Conservation (phyloP, 1,140 invertebrate species). For the Diorhabda sublineata region DNA sequence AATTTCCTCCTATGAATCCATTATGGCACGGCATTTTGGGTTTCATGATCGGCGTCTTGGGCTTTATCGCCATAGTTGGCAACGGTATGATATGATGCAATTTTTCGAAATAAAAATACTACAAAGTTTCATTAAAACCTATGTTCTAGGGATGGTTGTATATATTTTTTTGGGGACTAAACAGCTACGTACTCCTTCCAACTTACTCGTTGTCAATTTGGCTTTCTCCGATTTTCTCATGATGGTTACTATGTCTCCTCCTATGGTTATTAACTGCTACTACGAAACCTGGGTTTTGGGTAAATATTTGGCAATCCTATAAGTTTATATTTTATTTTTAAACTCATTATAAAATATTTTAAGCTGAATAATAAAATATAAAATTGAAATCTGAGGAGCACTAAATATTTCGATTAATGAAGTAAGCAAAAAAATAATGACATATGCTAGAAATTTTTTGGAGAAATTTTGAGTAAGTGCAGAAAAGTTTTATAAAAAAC, state of each 20-base stretch:
- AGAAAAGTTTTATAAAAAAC: no score
- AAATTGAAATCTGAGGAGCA: no score
- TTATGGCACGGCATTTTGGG: conserved; percentile 76
- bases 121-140: not conserved
- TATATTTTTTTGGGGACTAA: conserved; percentile 79
- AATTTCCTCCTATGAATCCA: conserved; percentile 72
- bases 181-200: conserved; percentile 74
- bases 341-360: no score
- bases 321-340: not conserved
- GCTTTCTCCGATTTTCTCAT: conserved; percentile 85
- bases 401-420: no score
- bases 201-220: conserved; percentile 79
- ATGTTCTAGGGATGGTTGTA: conserved; percentile 62
- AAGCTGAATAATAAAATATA: no score
- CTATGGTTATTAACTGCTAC: conserved; percentile 84
- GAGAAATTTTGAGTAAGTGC: no score
- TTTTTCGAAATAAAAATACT: no score
- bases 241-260: conserved; percentile 78
- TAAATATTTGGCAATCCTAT: conserved; percentile 37
- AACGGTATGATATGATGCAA: conserved; percentile 54
- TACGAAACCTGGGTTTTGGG: conserved; percentile 82
- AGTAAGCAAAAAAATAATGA: no score
- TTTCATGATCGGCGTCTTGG: conserved; percentile 68
- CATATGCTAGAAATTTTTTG: no score
- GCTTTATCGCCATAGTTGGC: conserved; percentile 66